Evolutionary conservation across 2,797 vertebrate genomes (phyloP).

Genomic region (Macropus fuliginosus): DNA sequence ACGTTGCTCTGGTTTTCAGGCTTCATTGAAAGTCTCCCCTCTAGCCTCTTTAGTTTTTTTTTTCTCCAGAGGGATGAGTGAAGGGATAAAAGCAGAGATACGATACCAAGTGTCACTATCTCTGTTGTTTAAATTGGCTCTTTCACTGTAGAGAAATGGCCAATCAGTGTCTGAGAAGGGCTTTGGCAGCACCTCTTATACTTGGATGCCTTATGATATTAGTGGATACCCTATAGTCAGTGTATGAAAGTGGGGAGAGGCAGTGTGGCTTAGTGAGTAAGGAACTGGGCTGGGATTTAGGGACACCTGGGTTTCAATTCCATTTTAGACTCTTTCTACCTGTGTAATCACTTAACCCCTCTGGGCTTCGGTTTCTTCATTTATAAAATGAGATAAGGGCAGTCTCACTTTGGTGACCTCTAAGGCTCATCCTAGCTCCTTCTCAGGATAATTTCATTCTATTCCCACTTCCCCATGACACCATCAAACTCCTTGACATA

Average conservation of each 20-base stretch:
- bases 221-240: background rate
- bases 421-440: background rate
- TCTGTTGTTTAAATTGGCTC: background rate
- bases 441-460: background rate
- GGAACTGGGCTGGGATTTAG: background rate
- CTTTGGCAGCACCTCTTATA: background rate
- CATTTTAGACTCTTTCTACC: background rate
- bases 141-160: background rate
- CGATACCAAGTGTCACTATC: background rate
- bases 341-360: background rate
- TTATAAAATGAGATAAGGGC: background rate
- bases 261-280: background rate
- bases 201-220: background rate
- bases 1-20: background rate
- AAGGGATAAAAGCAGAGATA: background rate
- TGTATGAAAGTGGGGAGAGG: background rate
- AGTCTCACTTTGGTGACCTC: background rate
- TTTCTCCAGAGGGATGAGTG: background rate
- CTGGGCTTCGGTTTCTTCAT: background rate
- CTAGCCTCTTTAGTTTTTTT: background rate
- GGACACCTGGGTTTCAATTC: background rate
- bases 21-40: background rate
- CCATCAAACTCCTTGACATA: background rate
- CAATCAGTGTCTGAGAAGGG: background rate
- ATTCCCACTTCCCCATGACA: background rate